Base-by-base conservation (phyloP, 2,113 vertebrate species). In the Fulica atra region DNA sequence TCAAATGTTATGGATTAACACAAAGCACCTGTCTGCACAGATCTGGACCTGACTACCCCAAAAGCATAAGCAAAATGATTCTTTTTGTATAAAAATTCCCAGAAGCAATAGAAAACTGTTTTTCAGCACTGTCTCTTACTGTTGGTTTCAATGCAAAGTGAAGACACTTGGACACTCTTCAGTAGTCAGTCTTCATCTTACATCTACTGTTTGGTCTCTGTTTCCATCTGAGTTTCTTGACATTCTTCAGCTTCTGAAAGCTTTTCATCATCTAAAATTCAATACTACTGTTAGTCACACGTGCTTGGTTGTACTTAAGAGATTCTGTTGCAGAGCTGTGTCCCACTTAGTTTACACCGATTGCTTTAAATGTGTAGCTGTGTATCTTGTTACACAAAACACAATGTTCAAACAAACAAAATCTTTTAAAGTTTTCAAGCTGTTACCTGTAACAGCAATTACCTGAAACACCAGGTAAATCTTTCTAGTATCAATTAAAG, bases 261-360 rank as follows among this genome's bases (percentile, higher is more conserved):
- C 72, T 99, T 99, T 94, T 99, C 99, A 68, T 99, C 99, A 97
- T 99, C 99, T 99, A 90, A 59, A 89, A 86, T 78, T 72, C 86
- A 89, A 71, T 94, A 79, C 96, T 76, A 89, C 54, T 59, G 31
- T 96, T 90, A 91, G 35, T 91, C 35, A 93, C 83, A 95, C 25
- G 48, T 26, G 25, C 29, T 64, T 60, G 12, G 10, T 68, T 57
- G 36, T 65, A 92, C 48, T 88, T 36, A 78, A 78, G 13, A 86
- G 57, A 48, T 42, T 46, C 48, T 5, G 57, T 2, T 87, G 76
- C 56, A 94, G n/a, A 87, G 70, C 36, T 60, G 15, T 33, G 35
- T 29, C 29, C 20, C 74, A 68, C 35, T 71, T 36, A 44, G 78
- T 81, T 88, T n/a, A 73, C 7, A 3, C 10, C 42, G 19, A 79